Percentiles rank a stretch among this genome's conserved stretches.
Conservation (phyloP, 2,113 vertebrate genomes). For the Aptenodytes forsteri region DNA sequence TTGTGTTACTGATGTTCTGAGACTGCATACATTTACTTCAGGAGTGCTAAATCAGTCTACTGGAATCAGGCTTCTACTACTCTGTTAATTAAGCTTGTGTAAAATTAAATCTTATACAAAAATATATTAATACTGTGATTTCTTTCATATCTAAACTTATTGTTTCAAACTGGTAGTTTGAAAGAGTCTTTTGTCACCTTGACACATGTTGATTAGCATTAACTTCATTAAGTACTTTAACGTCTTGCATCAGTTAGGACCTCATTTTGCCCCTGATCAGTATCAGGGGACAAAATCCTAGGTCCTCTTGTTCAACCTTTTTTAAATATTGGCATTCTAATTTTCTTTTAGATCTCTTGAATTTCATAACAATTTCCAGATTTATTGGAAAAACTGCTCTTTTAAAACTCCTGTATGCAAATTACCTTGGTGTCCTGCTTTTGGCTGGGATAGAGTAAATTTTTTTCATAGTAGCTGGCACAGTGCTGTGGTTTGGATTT, state of each 20-base stretch:
- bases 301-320: neutral
- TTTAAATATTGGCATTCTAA: neutral
- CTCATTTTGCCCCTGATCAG: neutral
- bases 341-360: neutral
- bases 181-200: neutral
- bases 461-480: too few relatives aligned
- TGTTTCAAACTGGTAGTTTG: neutral
- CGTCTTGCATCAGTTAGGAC: neutral
- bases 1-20: neutral
- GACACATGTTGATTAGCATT: neutral
- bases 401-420: neutral
- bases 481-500: too few relatives aligned
- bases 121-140: neutral
- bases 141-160: neutral
- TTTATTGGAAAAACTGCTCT: neutral
- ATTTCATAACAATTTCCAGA: neutral
- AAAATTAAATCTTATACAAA: neutral
- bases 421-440: neutral
- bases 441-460: too few relatives aligned
- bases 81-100: neutral
- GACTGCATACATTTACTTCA: neutral
- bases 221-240: neutral
- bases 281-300: neutral
- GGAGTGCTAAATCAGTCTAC: neutral
- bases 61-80: neutral